Evolutionary conservation across 1,140 invertebrate genomes (phyloP).

Genomic region (Eueides isabella): DNA sequence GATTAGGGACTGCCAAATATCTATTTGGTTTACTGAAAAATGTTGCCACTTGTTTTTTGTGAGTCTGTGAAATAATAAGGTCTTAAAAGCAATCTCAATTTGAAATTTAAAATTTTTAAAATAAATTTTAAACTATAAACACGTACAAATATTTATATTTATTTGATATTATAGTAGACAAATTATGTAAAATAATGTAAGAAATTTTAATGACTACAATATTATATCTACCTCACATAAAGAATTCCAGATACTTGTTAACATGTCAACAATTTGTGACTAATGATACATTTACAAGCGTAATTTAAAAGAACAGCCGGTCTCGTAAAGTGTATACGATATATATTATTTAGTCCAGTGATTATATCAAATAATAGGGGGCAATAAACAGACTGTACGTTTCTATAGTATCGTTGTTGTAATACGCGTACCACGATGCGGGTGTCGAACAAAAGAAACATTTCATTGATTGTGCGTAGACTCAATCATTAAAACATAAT

Average conservation of each 20-base stretch:
- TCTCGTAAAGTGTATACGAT: conserved; percentile 45
- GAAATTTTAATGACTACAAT: background rate
- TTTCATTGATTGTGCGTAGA: conserved; percentile 59
- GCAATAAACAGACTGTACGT: conserved; percentile 44
- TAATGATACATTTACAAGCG: conserved; percentile 36
- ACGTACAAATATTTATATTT: no score
- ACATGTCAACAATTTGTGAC: conserved; percentile 29
- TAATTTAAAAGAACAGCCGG: conserved; percentile 45
- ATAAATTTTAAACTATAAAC: no score
- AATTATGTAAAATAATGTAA: background rate
- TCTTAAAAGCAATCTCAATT: conserved; percentile 30
- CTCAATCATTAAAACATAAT: conserved; percentile 52
- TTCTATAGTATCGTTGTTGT: conserved; percentile 42
- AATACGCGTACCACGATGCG: conserved; percentile 4
- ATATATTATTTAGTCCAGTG: conserved; percentile 51
- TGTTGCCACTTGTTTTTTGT: conserved; percentile 39
- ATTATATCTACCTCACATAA: conserved; percentile 7
- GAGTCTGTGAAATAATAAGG: conserved; percentile 20
- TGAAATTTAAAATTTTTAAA: no score
- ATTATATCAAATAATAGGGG: conserved; percentile 55
- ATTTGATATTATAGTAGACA: background rate
- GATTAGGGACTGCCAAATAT: conserved; percentile 75
- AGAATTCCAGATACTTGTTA: conserved; percentile 23
- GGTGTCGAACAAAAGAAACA: conserved; percentile 51
- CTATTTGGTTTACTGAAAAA: conserved; percentile 60